Evolutionary conservation across 1,140 invertebrate genomes (phyloP).

Genomic region (Zaprionus davidi): DNA sequence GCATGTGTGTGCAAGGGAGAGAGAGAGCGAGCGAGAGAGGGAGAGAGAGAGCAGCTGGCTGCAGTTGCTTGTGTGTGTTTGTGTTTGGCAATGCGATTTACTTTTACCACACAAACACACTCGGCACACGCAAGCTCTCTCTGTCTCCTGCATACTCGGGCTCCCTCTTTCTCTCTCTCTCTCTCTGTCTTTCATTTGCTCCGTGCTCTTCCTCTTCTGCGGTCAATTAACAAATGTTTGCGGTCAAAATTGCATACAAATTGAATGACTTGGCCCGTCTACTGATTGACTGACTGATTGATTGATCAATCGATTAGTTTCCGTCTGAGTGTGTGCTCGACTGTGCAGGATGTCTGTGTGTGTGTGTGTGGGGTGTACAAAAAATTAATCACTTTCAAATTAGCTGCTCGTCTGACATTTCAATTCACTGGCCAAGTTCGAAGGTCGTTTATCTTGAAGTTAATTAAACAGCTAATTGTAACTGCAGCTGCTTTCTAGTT

Average conservation of each 20-base stretch:
- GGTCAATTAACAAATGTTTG: slow-evolving; percentile 75
- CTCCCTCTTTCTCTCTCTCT: background rate
- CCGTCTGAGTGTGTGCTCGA: slow-evolving; percentile 2
- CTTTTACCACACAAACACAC: slow-evolving; percentile 36
- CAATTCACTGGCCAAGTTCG: slow-evolving; percentile 22
- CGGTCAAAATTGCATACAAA: slow-evolving; percentile 72
- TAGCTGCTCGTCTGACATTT: slow-evolving; percentile 22
- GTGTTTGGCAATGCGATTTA: slow-evolving; percentile 43
- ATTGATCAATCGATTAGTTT: slow-evolving; percentile 48
- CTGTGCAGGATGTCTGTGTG: background rate
- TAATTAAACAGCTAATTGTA: background rate
- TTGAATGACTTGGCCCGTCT: slow-evolving; percentile 60
- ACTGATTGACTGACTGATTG: slow-evolving; percentile 51
- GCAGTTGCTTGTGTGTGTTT: slow-evolving; percentile 10
- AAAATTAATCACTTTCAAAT: slow-evolving; percentile 47
- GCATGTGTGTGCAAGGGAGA: slow-evolving; percentile 14
- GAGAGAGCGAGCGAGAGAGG: background rate
- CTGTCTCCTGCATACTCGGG: background rate
- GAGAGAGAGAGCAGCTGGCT: background rate
- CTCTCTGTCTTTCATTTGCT: background rate
- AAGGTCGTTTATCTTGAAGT: background rate
- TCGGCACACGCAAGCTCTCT: background rate
- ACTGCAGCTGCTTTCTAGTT: no score
- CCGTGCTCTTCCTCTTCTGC: slow-evolving; percentile 15
- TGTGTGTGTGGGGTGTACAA: background rate